Base-by-base conservation (phyloP, 2,113 vertebrate species). In the Heterocephalus glaber region DNA sequence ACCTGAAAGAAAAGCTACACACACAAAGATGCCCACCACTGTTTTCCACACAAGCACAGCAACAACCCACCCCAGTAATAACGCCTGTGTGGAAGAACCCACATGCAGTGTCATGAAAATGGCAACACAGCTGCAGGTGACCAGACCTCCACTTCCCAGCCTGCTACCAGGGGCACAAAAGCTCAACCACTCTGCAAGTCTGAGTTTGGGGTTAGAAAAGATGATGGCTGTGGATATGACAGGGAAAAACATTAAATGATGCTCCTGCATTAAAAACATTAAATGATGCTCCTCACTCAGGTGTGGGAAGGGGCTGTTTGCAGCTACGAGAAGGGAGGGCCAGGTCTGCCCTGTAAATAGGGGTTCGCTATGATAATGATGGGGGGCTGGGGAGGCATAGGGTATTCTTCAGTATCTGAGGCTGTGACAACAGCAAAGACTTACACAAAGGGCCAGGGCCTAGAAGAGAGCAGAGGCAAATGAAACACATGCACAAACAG, bases 151-250 rank as follows among this genome's bases (percentile, higher is more conserved):
- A 1, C 35, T n/a, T 80, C 61, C 28, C 86, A 38, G 74, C 13
- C 30, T 1, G 22, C 49, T 41, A 35, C 22, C 22, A 13, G 19
- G 0, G 17, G 47, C 30, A 17, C 12, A 14, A 33, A 65, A 60
- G 33, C 5, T 9, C 22, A 1, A 3, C n/a, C 60, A 54, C 1
- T 9, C 33, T 11, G 3, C 5, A 16, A 0, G 3, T 5, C 60
- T 30, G 33, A 65, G 28, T 49, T 7, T 76, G 74, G 61, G 87
- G n/a, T 80, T 56, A 30, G 86, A 56, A 80, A 72, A 72, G 44
- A 80, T 4, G 30, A 63, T 7, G 24, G 44, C n/a, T 30, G 13
- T 11, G 63, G 41, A 17, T 8, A 0, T 12, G 10, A 24, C 0
- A 54, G 54, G 22, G 65, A 35, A 87, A 47, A 52, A 33, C 63